phyloP scores from a whole-genome alignment of 2,888 invertebrate species.

The Dasypogon diadema region DNA sequence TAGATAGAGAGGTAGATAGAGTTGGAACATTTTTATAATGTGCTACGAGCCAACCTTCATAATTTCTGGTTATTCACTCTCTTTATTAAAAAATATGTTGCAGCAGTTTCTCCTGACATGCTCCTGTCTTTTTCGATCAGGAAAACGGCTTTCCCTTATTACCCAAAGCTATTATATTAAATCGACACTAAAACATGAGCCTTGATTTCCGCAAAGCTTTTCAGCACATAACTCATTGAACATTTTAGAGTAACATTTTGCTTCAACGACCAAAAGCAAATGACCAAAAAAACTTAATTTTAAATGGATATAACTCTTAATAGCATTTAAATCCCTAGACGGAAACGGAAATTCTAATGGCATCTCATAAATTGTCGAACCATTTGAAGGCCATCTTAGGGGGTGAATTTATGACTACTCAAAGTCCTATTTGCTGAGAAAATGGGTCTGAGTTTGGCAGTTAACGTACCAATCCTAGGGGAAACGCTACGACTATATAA shows the following conservation, averaged over 20 bases:
- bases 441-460: slow-evolving; percentile 12
- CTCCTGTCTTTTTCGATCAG: too few species aligned
- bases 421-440: slow-evolving; percentile 14
- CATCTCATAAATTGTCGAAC: slow-evolving; percentile 14
- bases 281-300: slow-evolving; percentile 20
- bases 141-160: too few species aligned
- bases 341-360: slow-evolving; percentile 2
- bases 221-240: too few species aligned
- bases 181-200: too few species aligned
- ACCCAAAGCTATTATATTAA: too few species aligned
- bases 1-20: too few species aligned
- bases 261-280: not conserved
- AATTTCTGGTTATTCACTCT: too few species aligned
- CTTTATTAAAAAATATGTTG: too few species aligned
- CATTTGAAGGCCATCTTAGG: slow-evolving; percentile 13
- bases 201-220: too few species aligned
- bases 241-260: not conserved
- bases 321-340: not conserved
- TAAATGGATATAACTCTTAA: not conserved
- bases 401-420: slow-evolving; percentile 28
- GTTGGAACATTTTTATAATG: too few species aligned
- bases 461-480: not conserved
- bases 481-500: slow-evolving; percentile 7
- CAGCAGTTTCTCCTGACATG: too few species aligned
- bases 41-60: too few species aligned